Percentiles rank a stretch among this genome's conserved stretches.
phyloP scores from a whole-genome alignment of 2,888 invertebrate species.

The Lamproptera curius region DNA sequence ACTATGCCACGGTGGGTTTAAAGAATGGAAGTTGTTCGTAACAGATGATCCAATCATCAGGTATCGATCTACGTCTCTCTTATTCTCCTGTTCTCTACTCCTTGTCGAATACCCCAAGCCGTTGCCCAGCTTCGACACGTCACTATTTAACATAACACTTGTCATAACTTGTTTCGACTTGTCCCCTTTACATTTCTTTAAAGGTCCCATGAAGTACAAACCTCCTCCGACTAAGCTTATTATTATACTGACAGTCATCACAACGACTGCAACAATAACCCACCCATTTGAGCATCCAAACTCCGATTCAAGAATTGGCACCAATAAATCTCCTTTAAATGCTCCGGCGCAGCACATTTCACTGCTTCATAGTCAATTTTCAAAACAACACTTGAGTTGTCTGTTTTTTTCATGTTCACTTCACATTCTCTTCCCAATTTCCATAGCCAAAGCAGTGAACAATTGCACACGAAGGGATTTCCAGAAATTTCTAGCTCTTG shows the following conservation, averaged over 20 bases:
- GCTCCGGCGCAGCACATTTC: slow-evolving; percentile 78
- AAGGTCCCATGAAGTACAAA: slow-evolving; percentile 71
- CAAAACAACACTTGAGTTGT: slow-evolving; percentile 56
- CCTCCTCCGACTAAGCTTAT: slow-evolving; percentile 72
- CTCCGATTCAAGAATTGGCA: slow-evolving; percentile 80
- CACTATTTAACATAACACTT: slow-evolving; percentile 73
- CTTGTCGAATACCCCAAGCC: slow-evolving; percentile 71
- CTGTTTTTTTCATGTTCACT: slow-evolving; percentile 52
- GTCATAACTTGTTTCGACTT: slow-evolving; percentile 75
- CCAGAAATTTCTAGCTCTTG: slow-evolving; percentile 86
- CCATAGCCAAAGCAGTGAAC: slow-evolving; percentile 92
- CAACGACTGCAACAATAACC: slow-evolving; percentile 76
- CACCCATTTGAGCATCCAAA: slow-evolving; percentile 80
- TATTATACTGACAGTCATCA: slow-evolving; percentile 73
- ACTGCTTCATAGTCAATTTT: slow-evolving; percentile 78
- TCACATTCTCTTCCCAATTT: slow-evolving; percentile 77
- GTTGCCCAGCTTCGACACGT: slow-evolving; percentile 70
- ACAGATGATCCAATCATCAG: slow-evolving; percentile 74
- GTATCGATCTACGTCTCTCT: slow-evolving; percentile 71
- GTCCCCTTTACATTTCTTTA: slow-evolving; percentile 73
- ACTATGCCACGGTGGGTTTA: slow-evolving; percentile 73
- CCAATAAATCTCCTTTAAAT: slow-evolving; percentile 72
- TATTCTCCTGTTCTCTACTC: slow-evolving; percentile 66
- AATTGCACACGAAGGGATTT: slow-evolving; percentile 92
- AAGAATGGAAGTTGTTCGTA: slow-evolving; percentile 71